Conservation (phyloP, 1,140 invertebrate genomes). For the Tigriopus japonicus region DNA sequence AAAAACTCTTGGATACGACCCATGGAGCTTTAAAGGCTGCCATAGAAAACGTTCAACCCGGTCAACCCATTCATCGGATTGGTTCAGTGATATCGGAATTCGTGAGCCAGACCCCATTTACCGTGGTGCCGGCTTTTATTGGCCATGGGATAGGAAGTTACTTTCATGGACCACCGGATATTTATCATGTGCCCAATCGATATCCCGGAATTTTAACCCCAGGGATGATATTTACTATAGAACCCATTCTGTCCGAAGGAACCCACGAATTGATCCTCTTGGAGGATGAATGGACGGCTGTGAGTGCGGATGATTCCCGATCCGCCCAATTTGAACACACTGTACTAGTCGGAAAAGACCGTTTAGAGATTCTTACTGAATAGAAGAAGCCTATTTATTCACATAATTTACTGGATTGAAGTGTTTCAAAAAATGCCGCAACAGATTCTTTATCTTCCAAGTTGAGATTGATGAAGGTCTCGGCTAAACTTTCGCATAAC, state of each 20-base stretch:
- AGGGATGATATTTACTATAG: conserved; percentile 87
- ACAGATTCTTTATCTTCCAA: too few relatives aligned
- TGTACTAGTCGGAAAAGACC: conserved; percentile 46
- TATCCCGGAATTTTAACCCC: conserved; percentile 50
- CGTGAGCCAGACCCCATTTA: conserved; percentile 39
- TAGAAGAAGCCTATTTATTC: too few relatives aligned
- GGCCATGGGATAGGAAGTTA: conserved; percentile 83
- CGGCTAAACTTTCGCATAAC: too few relatives aligned
- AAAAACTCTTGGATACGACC: conserved; percentile 9
- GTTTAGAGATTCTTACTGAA: conserved; percentile 4
- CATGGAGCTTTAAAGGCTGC: neutral
- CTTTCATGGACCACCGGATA: conserved; percentile 79
- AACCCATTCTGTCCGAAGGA: conserved; percentile 66
- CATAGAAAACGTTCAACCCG: neutral
- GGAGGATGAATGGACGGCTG: conserved; percentile 70
- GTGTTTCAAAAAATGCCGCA: too few relatives aligned
- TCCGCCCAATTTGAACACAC: conserved; percentile 84
- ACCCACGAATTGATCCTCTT: conserved; percentile 41
- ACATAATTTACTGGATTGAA: too few relatives aligned
- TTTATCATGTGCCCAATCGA: conserved; percentile 56
- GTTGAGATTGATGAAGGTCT: too few relatives aligned
- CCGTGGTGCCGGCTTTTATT: conserved; percentile 54
- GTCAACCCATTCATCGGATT: conserved; percentile 1
- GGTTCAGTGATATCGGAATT: conserved; percentile 31
- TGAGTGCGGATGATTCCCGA: conserved; percentile 52